Base-by-base conservation (phyloP, 2,797 vertebrate genomes). In the Clamator glandarius region DNA sequence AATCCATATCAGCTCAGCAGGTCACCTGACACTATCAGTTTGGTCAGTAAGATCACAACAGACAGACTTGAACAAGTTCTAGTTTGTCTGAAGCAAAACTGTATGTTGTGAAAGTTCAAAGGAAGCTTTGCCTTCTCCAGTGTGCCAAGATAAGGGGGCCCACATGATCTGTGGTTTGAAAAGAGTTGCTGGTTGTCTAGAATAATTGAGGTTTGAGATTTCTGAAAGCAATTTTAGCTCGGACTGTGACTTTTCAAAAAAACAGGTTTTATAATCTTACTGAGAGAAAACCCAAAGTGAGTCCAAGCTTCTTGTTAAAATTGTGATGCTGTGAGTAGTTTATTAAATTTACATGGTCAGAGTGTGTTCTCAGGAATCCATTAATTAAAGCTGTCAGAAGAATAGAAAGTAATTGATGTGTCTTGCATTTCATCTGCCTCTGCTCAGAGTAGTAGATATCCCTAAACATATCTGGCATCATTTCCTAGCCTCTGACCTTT, bases 351-450 rank as follows among this genome's bases (percentile, higher is more conserved):
- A 72, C 2, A 9, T 31, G 48, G 16, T 44, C 31, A 63, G 61
- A 80, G 4, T 29, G 16, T 39, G n/a, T 64, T 72, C 50, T 54
- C 23, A 87, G n/a, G 46, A 83, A 68, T 50, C 15, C 11, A 13
- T 29, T 20, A 58, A 29, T 58, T 68, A 81, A 81, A 87, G 3
- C 8, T 75, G 51, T 19, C 58, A 68, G 68, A 94, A 69, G n/a
- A 89, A 75, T 9, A 48, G 23, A 59, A 89, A 90, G 20, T 51
- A 6, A 23, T 59, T 2, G 0, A 35, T 70, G 54, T 5, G 3
- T 48, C 35, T 80, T 87, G 35, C 39, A 36, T 67, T 87, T 84
- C 6, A 54, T 86, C 85, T 78, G 13, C 68, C 88, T 78, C 52
- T 62, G 16, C 66, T 62, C 39, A 58, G 57, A 78, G n/a, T 42